These are phyloP conservation scores for Cryptus armator DNA, from an alignment of 2,888 invertebrate genomes.

Conservation along the genomic window DNA sequence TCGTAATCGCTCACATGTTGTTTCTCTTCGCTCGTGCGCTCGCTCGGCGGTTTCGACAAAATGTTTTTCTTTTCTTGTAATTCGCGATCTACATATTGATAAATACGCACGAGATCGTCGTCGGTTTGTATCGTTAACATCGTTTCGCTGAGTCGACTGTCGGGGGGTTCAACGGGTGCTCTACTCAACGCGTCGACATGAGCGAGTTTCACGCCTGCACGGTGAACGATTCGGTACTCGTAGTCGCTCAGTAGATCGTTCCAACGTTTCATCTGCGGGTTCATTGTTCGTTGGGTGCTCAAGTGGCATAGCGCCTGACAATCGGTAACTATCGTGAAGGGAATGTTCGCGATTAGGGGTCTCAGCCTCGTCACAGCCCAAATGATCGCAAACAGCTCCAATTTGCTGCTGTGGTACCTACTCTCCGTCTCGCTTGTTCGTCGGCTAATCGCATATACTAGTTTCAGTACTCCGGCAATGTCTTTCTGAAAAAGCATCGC, in stretches of 20 bases:
- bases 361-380: slow-evolving; percentile 34
- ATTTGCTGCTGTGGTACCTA: slow-evolving; percentile 71
- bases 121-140: not conserved
- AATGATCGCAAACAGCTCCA: slow-evolving; percentile 46
- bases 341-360: slow-evolving; percentile 12
- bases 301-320: slow-evolving; percentile 24
- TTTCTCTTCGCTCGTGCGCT: slow-evolving; percentile 3
- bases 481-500: slow-evolving; percentile 66
- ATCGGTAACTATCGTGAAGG: slow-evolving; percentile 58
- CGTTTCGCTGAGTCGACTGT: not conserved
- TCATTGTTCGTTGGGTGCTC: slow-evolving; percentile 26
- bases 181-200: slow-evolving; percentile 70
- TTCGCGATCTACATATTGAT: not conserved
- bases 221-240: slow-evolving; percentile 62
- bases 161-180: slow-evolving; percentile 39
- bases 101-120: not conserved
- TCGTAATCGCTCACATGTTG: not conserved
- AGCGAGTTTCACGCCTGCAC: slow-evolving; percentile 68
- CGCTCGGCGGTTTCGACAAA: too few species aligned
- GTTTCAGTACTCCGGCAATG: slow-evolving; percentile 28
- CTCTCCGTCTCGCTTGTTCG: slow-evolving; percentile 71
- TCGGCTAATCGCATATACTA: slow-evolving; percentile 72
- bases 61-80: not conserved
- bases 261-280: slow-evolving; percentile 36
- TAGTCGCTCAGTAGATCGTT: slow-evolving; percentile 28